Base-by-base conservation (phyloP, 1,140 invertebrate species). In the Melitaea cinxia region DNA sequence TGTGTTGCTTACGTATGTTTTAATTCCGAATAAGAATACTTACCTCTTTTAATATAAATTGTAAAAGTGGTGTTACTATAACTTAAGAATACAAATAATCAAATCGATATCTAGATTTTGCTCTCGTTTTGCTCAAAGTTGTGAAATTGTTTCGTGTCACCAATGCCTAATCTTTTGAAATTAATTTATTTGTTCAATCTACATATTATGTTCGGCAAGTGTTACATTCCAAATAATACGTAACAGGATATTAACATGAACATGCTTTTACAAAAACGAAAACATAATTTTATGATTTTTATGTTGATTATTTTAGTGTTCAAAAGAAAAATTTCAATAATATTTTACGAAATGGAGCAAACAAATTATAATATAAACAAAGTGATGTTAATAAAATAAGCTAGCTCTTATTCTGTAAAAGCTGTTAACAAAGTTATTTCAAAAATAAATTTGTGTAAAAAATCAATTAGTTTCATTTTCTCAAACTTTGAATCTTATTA, bases 341-440 rank as follows among this genome's bases (percentile, higher is more conserved):
- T 70, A 70, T 73, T 56, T 66, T 70, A 63, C 64, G 35, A 47
- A 47, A 47, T 21, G 17, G 42, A 47, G 17, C 17, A 47, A 47
- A 47, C 15, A 5, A 42, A 39, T 39, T 45, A n/a, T n/a, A 21
- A 21, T n/a, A 24, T 47, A 21, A 47, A 47, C 26, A n/a, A n/a
- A n/a, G n/a, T 26, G 39, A 42, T 42, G 9, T 9, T 58, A 28
- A 54, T 61, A 59, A 54, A 59, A 50, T 56, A 61, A 76, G 73
- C 50, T 66, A 74, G 72, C 72, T 75, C 75, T 35, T 57, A 70
- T 47, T 75, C 70, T 68, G 63, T 76, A 73, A 68, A 76, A 80
- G 78, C 78, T 78, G 55, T 75, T 77, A 76, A 80, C 12, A 74
- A 77, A 83, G 83, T 85, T 85, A 83, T 78, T 82, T 75, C 73